A percentile compares a stretch with the other conserved stretches of the same genome.
These are phyloP conservation scores for Conus canariensis DNA, from an alignment of 2,888 invertebrate genomes.

Conservation along the genomic window DNA sequence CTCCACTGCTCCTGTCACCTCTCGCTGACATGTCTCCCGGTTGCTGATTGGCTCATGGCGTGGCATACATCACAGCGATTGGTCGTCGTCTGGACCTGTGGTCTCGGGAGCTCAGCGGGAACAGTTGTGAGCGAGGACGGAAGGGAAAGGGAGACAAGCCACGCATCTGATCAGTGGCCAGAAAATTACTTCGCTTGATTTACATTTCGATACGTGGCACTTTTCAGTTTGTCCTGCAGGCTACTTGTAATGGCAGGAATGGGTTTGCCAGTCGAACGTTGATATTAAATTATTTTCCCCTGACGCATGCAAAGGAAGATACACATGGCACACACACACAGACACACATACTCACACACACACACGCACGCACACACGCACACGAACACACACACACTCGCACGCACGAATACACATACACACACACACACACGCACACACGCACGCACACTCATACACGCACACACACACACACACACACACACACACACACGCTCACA, in stretches of 20 bases:
- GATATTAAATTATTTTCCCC: not conserved
- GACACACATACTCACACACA: no score
- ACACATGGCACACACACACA: not conserved
- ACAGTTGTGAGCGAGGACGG: not conserved
- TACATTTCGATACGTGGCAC: not conserved
- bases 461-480: no score
- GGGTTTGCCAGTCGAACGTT: not conserved
- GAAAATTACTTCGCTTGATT: not conserved
- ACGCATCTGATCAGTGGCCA: not conserved
- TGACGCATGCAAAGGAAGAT: not conserved
- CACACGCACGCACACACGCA: no score
- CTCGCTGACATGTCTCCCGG: not conserved
- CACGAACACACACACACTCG: no score
- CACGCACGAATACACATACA: no score
- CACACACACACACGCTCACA: no score
- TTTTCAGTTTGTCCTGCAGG: not conserved
- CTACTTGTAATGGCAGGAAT: not conserved
- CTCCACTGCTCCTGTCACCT: not conserved
- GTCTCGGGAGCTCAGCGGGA: not conserved
- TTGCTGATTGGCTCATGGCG: constrained; percentile 30
- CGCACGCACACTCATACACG: no score
- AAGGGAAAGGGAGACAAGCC: not conserved
- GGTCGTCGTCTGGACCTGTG: not conserved
- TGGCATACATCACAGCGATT: constrained; percentile 30
- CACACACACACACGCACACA: no score